Base-by-base conservation (phyloP, 2,888 invertebrate species). In the Chrysodeixis includens region DNA sequence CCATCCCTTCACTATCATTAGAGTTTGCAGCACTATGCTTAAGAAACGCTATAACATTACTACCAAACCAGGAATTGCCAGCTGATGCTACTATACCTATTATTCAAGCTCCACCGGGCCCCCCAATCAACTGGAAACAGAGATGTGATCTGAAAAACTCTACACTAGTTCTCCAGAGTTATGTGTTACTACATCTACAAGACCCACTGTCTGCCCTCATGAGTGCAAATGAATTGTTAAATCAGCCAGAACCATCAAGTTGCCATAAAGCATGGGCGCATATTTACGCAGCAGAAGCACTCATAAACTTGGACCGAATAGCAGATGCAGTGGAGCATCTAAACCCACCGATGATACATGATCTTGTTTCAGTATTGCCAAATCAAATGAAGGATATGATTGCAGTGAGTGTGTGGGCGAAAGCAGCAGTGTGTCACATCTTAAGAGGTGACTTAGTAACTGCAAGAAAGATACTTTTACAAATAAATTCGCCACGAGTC, bases 21-120 rank as follows among this genome's bases (percentile, higher is more conserved):
- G 98, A 99, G 93, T 99, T 99, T 95, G 99, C 98, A 4, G 97
- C 97, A 0, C 92, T 99, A 30, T 99, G 99, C 91, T 92, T 99
- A 62, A 96, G 97, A 76, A 99, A 99, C 93, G 98, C 99, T 12
- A 93, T 97, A 35, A 95, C 96, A 9, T 92, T 98, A 59, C 91
- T 98, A 40, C 97, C 97, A 0, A 95, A 95, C 30, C 95, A 93
- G 67, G 95, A 95, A 12, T 88, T 92, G 7, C 92, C 93, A 0
- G 52, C 85, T 1, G 93, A 94, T 79, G 75, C 86, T 0, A 88
- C 84, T 2, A 82, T 85, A 44, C 89, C 89, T 1, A 76, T 90
- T 6, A 93, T 93, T 35, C 95, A 94, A 82, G 93, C 96, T 0
- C 95, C 96, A 57, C 97, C 97, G 0, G 97, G 97, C 0, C 95